A percentile compares a stretch with the other conserved stretches of the same genome.
Evolutionary conservation across 2,113 vertebrate species (phyloP).

Genomic region (Monopterus albus): DNA sequence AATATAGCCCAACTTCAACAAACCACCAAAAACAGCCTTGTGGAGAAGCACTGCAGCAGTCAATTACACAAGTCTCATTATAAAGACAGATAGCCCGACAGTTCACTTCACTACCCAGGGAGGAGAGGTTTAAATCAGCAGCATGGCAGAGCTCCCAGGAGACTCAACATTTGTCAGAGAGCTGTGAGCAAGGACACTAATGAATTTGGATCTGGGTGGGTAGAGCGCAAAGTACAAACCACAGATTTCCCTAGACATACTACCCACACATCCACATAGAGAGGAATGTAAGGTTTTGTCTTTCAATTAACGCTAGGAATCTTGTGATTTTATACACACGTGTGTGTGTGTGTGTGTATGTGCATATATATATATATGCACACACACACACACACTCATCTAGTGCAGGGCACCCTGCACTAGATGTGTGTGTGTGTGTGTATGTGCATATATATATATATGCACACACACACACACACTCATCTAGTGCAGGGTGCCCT

Average conservation of each 20-base stretch:
- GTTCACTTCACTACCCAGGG: slow-evolving; percentile 7
- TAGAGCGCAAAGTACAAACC: slow-evolving; percentile 14
- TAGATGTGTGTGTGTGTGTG: no score
- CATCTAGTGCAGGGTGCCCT: no score
- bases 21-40: neutral
- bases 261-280: neutral
- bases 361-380: no score
- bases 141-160: slow-evolving; percentile 30
- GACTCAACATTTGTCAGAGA: slow-evolving; percentile 53
- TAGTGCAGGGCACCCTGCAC: no score
- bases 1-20: neutral
- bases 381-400: no score
- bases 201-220: slow-evolving; percentile 28
- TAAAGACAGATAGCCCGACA: slow-evolving; percentile 36
- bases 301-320: no score
- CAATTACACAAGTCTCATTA: slow-evolving; percentile 31
- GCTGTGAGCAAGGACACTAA: slow-evolving; percentile 33
- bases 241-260: neutral
- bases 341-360: no score
- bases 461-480: no score
- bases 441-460: no score
- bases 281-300: neutral
- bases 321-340: no score
- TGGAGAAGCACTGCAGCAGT: slow-evolving; percentile 17
- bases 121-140: slow-evolving; percentile 43